Percentiles rank a stretch among this genome's conserved stretches.
These are phyloP conservation scores for Melanotaenia parkinsoni DNA, from an alignment of 2,797 vertebrate genomes.

Conservation along the genomic window DNA sequence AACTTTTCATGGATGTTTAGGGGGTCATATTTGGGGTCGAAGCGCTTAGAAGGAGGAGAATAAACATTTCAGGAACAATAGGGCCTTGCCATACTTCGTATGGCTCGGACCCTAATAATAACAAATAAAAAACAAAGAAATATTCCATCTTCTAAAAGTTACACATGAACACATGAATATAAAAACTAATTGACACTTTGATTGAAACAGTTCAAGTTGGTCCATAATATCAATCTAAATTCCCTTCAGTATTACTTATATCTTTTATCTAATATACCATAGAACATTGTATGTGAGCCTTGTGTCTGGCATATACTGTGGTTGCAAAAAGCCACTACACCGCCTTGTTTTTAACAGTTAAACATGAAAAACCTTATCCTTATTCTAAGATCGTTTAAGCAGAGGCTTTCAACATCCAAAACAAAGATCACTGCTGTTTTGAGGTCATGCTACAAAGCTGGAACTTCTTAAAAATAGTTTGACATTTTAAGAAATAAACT, in stretches of 20 bases:
- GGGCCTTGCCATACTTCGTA: too few species aligned
- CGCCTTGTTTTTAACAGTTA: neutral
- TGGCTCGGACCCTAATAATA: too few species aligned
- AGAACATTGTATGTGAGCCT: neutral
- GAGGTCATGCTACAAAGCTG: too few species aligned
- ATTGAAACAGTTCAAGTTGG: conserved; percentile 23
- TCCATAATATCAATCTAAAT: conserved; percentile 24
- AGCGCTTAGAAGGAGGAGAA: too few species aligned
- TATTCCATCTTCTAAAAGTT: neutral
- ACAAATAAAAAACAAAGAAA: conserved; percentile 1
- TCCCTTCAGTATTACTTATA: conserved; percentile 5
- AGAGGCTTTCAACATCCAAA: neutral
- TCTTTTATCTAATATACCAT: neutral
- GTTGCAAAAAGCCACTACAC: neutral
- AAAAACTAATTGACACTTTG: conserved; percentile 11
- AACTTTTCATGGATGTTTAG: too few species aligned
- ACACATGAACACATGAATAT: conserved; percentile 7
- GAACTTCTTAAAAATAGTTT: neutral
- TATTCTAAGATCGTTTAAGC: neutral
- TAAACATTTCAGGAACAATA: too few species aligned
- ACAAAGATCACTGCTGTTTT: neutral
- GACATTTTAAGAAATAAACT: neutral
- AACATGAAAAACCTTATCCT: neutral
- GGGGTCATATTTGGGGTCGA: too few species aligned
- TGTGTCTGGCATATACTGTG: neutral